Conservation (phyloP, 2,888 invertebrate species). For the Drosophila neonasuta region DNA sequence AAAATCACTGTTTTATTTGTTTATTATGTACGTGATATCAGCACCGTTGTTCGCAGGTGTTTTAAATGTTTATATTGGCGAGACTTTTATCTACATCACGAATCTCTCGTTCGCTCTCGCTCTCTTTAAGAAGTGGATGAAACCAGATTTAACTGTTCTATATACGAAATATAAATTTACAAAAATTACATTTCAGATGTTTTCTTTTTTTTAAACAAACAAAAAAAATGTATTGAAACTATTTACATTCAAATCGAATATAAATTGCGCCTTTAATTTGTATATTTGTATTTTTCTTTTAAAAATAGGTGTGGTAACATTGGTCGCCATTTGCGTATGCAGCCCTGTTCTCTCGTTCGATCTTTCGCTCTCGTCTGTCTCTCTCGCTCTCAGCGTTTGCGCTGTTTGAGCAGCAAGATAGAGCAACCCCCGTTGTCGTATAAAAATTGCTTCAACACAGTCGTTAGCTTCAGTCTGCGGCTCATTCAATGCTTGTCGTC, state of each 20-base stretch:
- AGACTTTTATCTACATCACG: slow-evolving; percentile 29
- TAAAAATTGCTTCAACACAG: slow-evolving; percentile 64
- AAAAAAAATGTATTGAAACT: background rate
- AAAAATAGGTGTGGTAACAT: slow-evolving; percentile 40
- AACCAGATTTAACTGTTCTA: background rate
- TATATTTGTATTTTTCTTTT: background rate
- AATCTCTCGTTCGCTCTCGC: slow-evolving; percentile 1
- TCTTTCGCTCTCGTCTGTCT: background rate
- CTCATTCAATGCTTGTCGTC: slow-evolving; percentile 54
- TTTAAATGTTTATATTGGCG: slow-evolving; percentile 39
- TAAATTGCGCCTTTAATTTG: slow-evolving; percentile 31
- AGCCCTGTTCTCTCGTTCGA: slow-evolving; percentile 43
- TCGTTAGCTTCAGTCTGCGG: slow-evolving; percentile 64
- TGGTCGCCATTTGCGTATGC: slow-evolving; percentile 14
- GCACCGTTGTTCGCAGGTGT: slow-evolving; percentile 41
- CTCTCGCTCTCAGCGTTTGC: slow-evolving; percentile 37
- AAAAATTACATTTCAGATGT: too few species aligned
- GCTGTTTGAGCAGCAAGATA: slow-evolving; percentile 25
- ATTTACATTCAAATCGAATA: background rate
- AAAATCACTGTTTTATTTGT: slow-evolving; percentile 75
- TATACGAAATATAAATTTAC: background rate
- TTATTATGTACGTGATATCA: slow-evolving; percentile 72
- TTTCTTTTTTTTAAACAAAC: background rate
- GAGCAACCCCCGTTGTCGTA: slow-evolving; percentile 45
- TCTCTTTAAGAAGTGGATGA: background rate